Evolutionary conservation across 2,797 vertebrate genomes (phyloP), one percentile per base, ranked within the genome.

Genomic region (Hybognathus amarus): DNA sequence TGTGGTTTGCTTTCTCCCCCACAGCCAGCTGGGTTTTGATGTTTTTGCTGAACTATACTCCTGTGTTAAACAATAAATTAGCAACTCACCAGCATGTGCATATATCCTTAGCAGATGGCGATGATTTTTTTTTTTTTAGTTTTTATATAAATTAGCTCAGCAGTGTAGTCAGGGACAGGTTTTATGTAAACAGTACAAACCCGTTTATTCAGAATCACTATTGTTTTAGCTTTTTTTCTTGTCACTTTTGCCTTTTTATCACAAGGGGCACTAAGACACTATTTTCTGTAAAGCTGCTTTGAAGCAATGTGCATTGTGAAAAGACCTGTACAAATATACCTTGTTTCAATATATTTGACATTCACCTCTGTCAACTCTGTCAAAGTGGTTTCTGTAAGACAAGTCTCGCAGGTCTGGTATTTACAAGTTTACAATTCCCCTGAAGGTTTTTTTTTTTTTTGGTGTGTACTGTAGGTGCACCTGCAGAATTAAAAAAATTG

Each of bases 351-450:
- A 13, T 47, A 20, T 50, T 38, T 74, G 69, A 74, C 40, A 36
- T 36, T 69, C 11, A 42, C 20, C 27, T n/a, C 10, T 63, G 40
- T 73, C 56, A 81, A 50, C 27, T n/a, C 10, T 63, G 40, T 73
- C 56, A 81, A 50, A 63, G 68, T 73, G 56, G 56, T 64, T 73
- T 81, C 68, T 73, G 40, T 73, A 50, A 63, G 69, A 50, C 79
- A 24, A 63, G 79, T 81, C 42, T 71, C 38, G 17, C 79, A 81
- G 22, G 79, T 73, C 68, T 63, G 61, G 13, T 15, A 24, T 63
- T 63, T 63, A 63, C 40, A 73, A 24, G 13, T 70, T 45, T 63
- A 24, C 45, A 73, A 45, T 71, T 73, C 27, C 27, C 42, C 27
- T 4, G 22, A 63, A 36, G 38, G 40, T 22, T 47, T 59, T 45